Percentiles rank a stretch among this genome's conserved stretches.
These are phyloP conservation scores for Knipowitschia caucasica DNA, from an alignment of 2,797 vertebrate genomes.

Conservation along the genomic window DNA sequence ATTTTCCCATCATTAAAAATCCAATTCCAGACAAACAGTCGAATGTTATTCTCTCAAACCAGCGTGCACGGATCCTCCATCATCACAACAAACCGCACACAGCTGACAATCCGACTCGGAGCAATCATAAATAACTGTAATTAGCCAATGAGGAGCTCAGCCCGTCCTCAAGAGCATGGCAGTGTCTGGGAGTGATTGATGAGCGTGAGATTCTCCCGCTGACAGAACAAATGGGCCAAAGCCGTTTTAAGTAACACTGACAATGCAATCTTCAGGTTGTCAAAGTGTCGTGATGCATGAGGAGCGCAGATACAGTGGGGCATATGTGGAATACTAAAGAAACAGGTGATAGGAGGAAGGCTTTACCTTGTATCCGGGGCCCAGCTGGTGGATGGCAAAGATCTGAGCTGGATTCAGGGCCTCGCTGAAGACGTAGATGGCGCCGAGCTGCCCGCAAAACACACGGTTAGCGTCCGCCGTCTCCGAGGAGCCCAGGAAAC, in stretches of 20 bases:
- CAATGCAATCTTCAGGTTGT: slow-evolving; percentile 14
- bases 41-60: neutral
- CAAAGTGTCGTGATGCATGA: slow-evolving; percentile 5
- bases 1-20: too few species aligned
- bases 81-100: neutral
- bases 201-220: neutral
- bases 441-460: slow-evolving; percentile 96
- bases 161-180: slow-evolving; percentile 3
- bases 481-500: slow-evolving; percentile 98
- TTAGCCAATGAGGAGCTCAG: slow-evolving; percentile 7
- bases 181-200: slow-evolving; percentile 24
- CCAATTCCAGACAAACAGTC: neutral
- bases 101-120: neutral
- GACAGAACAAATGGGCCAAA: slow-evolving; percentile 6
- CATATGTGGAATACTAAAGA: neutral
- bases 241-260: slow-evolving; percentile 12
- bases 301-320: slow-evolving; percentile 8
- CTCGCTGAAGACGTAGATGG: slow-evolving; percentile 96
- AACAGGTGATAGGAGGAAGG: neutral
- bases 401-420: slow-evolving; percentile 98
- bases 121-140: slow-evolving; percentile 4
- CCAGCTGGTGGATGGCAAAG: slow-evolving; percentile 97
- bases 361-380: slow-evolving; percentile 95
- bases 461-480: slow-evolving; percentile 97
- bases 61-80: neutral